Conservation (phyloP, 2,888 invertebrate species). For the Cheilosia scutellata region DNA sequence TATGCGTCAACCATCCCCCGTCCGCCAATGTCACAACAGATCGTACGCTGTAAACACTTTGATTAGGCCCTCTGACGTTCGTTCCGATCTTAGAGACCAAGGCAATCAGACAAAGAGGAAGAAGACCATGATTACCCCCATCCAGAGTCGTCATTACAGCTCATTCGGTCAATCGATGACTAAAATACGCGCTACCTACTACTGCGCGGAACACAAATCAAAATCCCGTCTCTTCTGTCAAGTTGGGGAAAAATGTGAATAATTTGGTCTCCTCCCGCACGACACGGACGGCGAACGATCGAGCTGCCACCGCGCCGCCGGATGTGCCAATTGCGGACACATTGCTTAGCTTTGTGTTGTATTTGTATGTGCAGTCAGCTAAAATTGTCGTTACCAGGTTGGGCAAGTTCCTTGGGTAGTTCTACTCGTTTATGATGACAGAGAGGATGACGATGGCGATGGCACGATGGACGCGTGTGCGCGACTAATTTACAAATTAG, state of each 20-base stretch:
- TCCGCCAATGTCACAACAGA: constrained; percentile 62
- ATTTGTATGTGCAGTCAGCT: constrained; percentile 10
- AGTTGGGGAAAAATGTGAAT: constrained; percentile 52
- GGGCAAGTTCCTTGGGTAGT: constrained; percentile 50
- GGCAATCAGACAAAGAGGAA: constrained; percentile 32
- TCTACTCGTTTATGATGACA: constrained; percentile 38
- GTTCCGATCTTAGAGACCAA: constrained; percentile 21
- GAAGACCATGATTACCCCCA: constrained; percentile 58
- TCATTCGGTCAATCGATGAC: constrained; percentile 72
- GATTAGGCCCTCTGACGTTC: constrained; percentile 59
- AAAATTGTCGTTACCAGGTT: constrained; percentile 39
- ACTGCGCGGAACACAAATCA: constrained; percentile 69
- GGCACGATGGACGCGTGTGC: constrained; percentile 69
- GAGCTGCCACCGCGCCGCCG: constrained; percentile 39
- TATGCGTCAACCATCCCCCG: constrained; percentile 1
- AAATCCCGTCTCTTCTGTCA: constrained; percentile 60
- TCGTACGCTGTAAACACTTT: constrained; percentile 69
- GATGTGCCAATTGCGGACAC: constrained; percentile 75
- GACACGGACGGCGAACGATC: constrained; percentile 6
- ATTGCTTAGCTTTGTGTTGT: constrained; percentile 31
- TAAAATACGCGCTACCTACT: constrained; percentile 64
- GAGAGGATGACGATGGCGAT: constrained; percentile 59
- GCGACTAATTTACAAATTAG: constrained; percentile 76
- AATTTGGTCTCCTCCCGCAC: constrained; percentile 44
- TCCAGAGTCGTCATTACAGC: constrained; percentile 51